Base-by-base conservation (phyloP, 2,113 vertebrate genomes). In the Mormyrus lacerda region DNA sequence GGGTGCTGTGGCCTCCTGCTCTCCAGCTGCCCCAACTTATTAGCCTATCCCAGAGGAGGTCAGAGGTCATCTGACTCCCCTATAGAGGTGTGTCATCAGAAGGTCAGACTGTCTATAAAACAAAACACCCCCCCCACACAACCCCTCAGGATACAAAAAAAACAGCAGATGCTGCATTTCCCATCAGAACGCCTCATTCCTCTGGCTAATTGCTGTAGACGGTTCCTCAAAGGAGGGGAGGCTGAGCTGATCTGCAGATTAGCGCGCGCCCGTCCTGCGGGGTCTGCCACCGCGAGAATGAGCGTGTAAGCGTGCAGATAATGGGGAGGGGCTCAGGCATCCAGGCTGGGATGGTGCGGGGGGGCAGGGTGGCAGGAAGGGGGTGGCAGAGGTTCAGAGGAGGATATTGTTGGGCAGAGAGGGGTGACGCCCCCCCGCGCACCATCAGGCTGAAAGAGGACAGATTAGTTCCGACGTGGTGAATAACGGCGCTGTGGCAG, bases 151-250 rank as follows among this genome's bases (percentile, higher is more conserved):
- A 87, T 48, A 50, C 69, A 17, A 31, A 50, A 27, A 27, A 51
- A 39, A 55, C 88, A 91, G 65, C 89, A 90, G 92, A 89, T 93
- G 94, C 65, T 90, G 58, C 42, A 87, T 21, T 84, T 93, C 87
- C 87, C 91, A 84, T 94, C 93, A 93, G 90, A 90, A 91, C 90
- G 87, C 91, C 90, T 90, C 39, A 50, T 35, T 90, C 88, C 94
- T 93, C 88, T 91, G 47, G 87, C 94, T 93, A 93, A 91, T 93
- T 89, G 90, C 89, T 55, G 69, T 91, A 84, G 90, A 42, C 88
- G 91, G 91, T 91, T 90, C 91, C 92, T 89, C 82, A 15, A 89
- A 91, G 90, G 90, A 44, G 51, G 35, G 11, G 55, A 11, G 19
- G 10, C 6, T 45, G 6, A 61, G 53, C 86, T 8, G 10, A 39